Evolutionary conservation across 2,797 vertebrate species (phyloP).

Genomic region (Melanotaenia maccullochi): DNA sequence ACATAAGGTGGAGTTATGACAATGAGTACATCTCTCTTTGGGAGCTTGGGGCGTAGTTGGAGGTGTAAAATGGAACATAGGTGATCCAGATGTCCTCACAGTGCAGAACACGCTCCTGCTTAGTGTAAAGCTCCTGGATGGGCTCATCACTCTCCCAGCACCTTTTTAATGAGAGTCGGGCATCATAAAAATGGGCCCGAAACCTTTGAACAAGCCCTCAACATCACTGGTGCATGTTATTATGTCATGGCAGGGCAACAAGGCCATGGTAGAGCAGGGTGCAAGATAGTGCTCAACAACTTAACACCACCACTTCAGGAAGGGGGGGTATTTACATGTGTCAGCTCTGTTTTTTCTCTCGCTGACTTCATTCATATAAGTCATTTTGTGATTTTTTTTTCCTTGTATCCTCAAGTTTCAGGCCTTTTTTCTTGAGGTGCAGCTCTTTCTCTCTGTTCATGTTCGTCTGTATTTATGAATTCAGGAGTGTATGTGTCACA

Average conservation of each 20-base stretch:
- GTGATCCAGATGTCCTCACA: constrained; percentile 57
- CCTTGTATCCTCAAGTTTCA: not conserved
- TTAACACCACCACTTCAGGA: constrained; percentile 50
- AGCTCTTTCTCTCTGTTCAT: not conserved
- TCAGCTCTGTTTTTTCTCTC: constrained; percentile 48
- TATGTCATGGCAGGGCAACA: constrained; percentile 45
- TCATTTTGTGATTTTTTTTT: not conserved
- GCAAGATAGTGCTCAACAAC: constrained; percentile 59
- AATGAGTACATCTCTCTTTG: constrained; percentile 12
- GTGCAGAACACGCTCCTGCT: constrained; percentile 53
- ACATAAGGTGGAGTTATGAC: constrained; percentile 5
- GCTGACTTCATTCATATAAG: constrained; percentile 29
- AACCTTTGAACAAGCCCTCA: constrained; percentile 66
- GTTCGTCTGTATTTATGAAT: constrained; percentile 37
- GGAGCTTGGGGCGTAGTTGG: constrained; percentile 5
- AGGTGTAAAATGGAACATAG: constrained; percentile 42
- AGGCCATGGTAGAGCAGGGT: constrained; percentile 26
- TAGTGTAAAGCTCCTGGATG: constrained; percentile 50
- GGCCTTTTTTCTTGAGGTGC: not conserved
- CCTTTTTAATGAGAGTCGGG: constrained; percentile 74
- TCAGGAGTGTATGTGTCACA: constrained; percentile 39
- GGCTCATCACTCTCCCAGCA: constrained; percentile 70
- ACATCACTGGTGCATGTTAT: constrained; percentile 62
- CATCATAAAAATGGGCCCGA: constrained; percentile 61
- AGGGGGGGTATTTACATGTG: constrained; percentile 39